Conservation (phyloP, 2,797 vertebrate species). For the Xenops minutus region DNA sequence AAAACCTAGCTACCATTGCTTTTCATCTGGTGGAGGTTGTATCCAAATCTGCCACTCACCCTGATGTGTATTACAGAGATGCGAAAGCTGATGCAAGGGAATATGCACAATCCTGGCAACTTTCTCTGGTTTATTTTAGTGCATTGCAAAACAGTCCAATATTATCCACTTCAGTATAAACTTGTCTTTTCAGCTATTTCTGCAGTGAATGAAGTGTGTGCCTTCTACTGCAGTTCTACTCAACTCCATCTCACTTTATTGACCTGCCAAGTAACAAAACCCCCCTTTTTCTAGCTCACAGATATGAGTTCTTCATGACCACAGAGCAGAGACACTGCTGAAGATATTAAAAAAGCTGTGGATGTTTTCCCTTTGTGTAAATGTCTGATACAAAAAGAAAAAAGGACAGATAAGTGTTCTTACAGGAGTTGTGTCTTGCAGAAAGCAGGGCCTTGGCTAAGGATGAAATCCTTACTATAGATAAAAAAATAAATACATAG, state of each 20-base stretch:
- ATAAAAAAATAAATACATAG: neutral
- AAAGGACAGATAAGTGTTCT: neutral
- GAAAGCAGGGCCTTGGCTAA: neutral
- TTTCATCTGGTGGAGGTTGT: neutral
- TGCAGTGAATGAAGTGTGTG: slow-evolving; percentile 34
- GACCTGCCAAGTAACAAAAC: slow-evolving; percentile 25
- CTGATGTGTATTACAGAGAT: neutral
- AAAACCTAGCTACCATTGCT: neutral
- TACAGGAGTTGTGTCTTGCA: neutral
- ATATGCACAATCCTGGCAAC: slow-evolving; percentile 20
- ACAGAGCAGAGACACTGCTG: neutral
- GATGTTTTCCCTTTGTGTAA: neutral
- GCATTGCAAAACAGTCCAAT: slow-evolving; percentile 50
- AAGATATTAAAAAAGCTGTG: neutral
- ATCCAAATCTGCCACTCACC: neutral
- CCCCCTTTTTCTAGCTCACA: slow-evolving; percentile 36
- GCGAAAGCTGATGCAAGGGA: neutral
- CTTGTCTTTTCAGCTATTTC: slow-evolving; percentile 66
- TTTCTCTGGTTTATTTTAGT: slow-evolving; percentile 67
- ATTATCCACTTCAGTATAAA: slow-evolving; percentile 55
- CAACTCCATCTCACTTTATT: slow-evolving; percentile 65
- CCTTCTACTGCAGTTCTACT: slow-evolving; percentile 46
- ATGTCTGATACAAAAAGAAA: neutral
- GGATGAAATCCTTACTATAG: neutral
- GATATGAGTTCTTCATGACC: slow-evolving; percentile 19